phyloP scores from a whole-genome alignment of 1,140 invertebrate genomes.

The Sycophila sp. region DNA sequence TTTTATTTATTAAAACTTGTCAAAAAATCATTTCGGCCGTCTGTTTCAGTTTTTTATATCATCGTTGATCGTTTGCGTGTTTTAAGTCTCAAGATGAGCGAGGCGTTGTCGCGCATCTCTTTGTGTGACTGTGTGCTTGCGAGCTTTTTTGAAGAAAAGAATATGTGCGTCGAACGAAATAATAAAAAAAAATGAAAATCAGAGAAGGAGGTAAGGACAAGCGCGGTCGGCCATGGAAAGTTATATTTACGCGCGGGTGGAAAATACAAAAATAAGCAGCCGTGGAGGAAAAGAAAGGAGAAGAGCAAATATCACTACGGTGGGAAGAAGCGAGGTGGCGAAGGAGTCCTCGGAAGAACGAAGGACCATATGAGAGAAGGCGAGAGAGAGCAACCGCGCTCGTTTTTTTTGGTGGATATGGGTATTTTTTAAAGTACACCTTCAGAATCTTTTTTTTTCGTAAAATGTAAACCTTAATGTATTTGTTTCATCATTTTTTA shows the following conservation, averaged over 20 bases:
- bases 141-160: no score
- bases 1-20: no score
- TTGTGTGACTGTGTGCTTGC: slow-evolving; percentile 4
- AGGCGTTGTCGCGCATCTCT: not conserved
- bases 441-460: slow-evolving; percentile 37
- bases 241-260: slow-evolving; percentile 4
- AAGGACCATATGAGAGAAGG: not conserved
- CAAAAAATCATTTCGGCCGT: not conserved
- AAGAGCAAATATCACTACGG: no score
- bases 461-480: slow-evolving; percentile 40
- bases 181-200: no score
- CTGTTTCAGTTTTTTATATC: no score
- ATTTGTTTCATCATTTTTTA: slow-evolving; percentile 38
- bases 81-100: slow-evolving; percentile 58
- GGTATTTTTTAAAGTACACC: slow-evolving; percentile 33
- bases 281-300: not conserved
- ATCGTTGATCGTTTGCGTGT: not conserved
- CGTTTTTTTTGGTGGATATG: slow-evolving; percentile 5
- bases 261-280: not conserved
- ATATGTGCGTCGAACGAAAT: no score
- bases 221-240: not conserved
- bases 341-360: no score
- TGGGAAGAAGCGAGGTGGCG: no score
- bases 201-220: no score
- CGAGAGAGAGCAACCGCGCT: not conserved